Conservation (phyloP, 2,113 vertebrate genomes). For the Macrotis lagotis region DNA sequence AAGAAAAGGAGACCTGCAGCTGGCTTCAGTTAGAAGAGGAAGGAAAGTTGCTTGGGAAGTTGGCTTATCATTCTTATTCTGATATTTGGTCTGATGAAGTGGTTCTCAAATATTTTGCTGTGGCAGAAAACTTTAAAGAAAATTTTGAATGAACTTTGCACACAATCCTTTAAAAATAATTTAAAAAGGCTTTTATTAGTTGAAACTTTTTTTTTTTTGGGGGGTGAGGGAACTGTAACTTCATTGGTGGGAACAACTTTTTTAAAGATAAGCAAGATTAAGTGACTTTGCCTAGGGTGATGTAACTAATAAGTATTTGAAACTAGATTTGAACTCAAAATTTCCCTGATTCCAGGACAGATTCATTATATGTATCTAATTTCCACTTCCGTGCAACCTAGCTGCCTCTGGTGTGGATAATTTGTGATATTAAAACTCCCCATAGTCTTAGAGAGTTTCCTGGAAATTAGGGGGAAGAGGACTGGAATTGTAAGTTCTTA, state of each 20-base stretch:
- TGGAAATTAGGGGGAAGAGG: background rate
- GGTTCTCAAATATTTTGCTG: background rate
- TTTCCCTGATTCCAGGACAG: background rate
- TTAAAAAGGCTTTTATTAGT: background rate
- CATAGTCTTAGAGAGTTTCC: background rate
- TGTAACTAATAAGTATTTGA: background rate
- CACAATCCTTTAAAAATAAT: background rate
- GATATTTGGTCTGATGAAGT: background rate
- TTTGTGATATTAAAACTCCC: background rate
- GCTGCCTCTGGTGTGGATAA: background rate
- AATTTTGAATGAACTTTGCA: background rate
- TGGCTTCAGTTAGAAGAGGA: background rate
- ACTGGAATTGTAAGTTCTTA: background rate
- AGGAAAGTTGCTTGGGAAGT: background rate
- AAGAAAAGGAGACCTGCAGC: background rate
- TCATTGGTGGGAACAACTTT: background rate
- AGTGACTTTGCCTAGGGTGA: too few relatives aligned
- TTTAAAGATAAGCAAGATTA: background rate
- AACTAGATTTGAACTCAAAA: background rate
- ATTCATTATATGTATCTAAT: background rate
- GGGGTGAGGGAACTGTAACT: background rate
- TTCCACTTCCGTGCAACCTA: background rate
- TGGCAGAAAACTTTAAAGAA: background rate
- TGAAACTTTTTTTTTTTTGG: background rate
- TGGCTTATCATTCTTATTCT: background rate